phyloP scores from a whole-genome alignment of 1,140 invertebrate species.

The Diorhabda sublineata region DNA sequence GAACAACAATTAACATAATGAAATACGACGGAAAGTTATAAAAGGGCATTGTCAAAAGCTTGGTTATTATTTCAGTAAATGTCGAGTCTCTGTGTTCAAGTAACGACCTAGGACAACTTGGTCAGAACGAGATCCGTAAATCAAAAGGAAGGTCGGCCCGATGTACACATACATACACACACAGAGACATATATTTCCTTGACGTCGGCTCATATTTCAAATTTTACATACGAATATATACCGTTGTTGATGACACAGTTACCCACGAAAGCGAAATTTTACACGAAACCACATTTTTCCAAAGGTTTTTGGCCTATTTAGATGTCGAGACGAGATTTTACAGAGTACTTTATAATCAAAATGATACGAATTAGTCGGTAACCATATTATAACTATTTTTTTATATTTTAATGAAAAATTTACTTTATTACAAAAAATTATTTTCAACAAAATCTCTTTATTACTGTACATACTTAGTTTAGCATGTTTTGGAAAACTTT shows the following conservation, averaged over 20 bases:
- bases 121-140: constrained; percentile 7
- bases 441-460: no score
- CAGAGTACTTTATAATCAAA: no score
- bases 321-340: constrained; percentile 14
- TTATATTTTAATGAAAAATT: no score
- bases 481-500: no score
- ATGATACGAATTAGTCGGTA: no score
- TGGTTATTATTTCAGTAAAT: not conserved
- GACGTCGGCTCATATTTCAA: constrained; percentile 14
- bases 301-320: constrained; percentile 13
- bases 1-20: no score
- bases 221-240: constrained; percentile 14
- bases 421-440: no score
- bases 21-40: no score
- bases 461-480: no score
- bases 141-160: constrained; percentile 10
- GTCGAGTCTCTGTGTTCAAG: not conserved
- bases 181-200: constrained; percentile 16
- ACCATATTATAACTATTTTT: no score
- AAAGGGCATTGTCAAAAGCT: not conserved
- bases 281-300: constrained; percentile 11
- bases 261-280: constrained; percentile 14
- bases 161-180: not conserved
- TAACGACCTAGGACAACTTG: constrained; percentile 11
- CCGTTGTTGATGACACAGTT: constrained; percentile 16